Evolutionary conservation across 2,113 vertebrate species (phyloP).

Genomic region (Sylvietta virens): DNA sequence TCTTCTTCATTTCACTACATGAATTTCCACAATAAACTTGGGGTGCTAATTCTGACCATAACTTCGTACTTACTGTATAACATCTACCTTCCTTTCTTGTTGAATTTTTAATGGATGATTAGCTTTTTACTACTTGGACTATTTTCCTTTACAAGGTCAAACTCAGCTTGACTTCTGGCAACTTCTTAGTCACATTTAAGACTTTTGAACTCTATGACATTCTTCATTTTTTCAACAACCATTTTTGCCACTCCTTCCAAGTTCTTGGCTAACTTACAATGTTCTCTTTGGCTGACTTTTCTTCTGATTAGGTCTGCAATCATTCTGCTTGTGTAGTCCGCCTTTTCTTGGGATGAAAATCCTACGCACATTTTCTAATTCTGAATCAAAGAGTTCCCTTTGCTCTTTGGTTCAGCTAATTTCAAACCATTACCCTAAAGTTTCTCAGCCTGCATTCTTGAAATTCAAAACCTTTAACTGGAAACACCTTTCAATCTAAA

Average conservation of each 20-base stretch:
- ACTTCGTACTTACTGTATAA: neutral
- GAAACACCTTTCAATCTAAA: neutral
- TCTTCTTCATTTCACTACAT: neutral
- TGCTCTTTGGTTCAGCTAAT: neutral
- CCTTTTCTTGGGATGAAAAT: neutral
- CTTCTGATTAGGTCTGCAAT: neutral
- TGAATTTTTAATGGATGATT: neutral
- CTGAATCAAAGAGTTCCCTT: neutral
- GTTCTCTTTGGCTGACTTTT: neutral
- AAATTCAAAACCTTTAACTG: neutral
- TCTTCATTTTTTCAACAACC: neutral
- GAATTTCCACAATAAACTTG: neutral
- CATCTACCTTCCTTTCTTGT: neutral
- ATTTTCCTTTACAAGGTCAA: constrained; percentile 13
- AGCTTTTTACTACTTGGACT: neutral
- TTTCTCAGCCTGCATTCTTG: neutral
- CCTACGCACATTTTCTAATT: neutral
- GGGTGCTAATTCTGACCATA: neutral
- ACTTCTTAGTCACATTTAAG: neutral
- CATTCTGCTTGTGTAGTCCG: neutral
- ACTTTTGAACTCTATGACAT: neutral
- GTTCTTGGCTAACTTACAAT: neutral
- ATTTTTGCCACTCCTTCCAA: neutral
- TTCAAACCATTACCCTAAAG: neutral
- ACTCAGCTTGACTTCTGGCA: constrained; percentile 18